Percentiles rank a stretch among this genome's conserved stretches.
phyloP scores from a whole-genome alignment of 2,888 invertebrate genomes.

The Polymixis flavicincta region DNA sequence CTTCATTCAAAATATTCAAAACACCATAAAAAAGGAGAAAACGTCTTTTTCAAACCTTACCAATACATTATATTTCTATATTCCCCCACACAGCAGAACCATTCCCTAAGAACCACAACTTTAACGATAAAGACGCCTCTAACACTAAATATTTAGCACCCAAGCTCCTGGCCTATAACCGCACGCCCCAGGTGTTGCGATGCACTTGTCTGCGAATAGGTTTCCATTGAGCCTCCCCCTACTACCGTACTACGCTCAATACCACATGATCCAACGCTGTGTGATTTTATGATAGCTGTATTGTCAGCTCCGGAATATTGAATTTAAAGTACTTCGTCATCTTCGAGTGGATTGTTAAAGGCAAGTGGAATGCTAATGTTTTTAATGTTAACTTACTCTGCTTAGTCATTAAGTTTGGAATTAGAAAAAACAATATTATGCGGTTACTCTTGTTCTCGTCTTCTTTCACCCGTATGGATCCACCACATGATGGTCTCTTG shows the following conservation, averaged over 20 bases:
- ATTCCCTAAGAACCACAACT: constrained; percentile 16
- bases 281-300: constrained; percentile 59
- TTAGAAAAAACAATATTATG: background rate
- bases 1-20: background rate
- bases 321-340: constrained; percentile 40
- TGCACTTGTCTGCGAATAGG: constrained; percentile 74
- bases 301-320: constrained; percentile 42
- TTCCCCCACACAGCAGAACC: constrained; percentile 4
- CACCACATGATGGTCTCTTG: background rate
- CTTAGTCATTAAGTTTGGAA: no score
- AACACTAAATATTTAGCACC: constrained; percentile 39
- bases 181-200: constrained; percentile 65
- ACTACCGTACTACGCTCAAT: constrained; percentile 30
- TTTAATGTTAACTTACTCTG: background rate
- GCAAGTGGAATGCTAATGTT: background rate
- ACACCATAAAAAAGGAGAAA: background rate
- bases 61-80: constrained; percentile 27
- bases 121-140: constrained; percentile 38
- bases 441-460: no score
- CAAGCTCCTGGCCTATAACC: constrained; percentile 66
- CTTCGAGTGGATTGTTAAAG: background rate
- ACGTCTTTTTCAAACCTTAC: background rate
- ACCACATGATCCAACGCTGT: constrained; percentile 49
- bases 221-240: constrained; percentile 66
- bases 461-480: background rate